phyloP scores from a whole-genome alignment of 2,113 vertebrate genomes.

The Perca flavescens region DNA sequence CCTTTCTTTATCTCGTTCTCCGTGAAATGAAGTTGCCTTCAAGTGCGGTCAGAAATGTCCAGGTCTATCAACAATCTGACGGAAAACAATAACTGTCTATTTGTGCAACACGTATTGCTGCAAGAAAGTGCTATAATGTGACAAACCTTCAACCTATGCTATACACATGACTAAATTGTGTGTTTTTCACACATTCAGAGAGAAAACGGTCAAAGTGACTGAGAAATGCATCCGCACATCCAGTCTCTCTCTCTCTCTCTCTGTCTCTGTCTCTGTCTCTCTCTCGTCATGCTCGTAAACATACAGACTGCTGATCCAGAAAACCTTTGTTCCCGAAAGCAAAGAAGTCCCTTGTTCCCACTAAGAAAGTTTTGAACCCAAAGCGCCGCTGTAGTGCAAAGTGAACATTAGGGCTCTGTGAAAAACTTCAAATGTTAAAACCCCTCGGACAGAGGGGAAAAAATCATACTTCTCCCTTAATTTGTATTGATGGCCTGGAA shows the following conservation, averaged over 20 bases:
- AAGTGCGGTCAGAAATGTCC: too few relatives aligned
- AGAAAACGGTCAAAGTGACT: neutral
- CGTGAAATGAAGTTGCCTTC: too few relatives aligned
- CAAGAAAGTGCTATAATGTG: too few relatives aligned
- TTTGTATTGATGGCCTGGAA: slow-evolving; percentile 98
- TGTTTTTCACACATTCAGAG: neutral
- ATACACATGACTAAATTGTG: too few relatives aligned
- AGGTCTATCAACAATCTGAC: too few relatives aligned
- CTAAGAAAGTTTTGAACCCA: slow-evolving; percentile 54
- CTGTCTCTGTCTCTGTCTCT: too few relatives aligned
- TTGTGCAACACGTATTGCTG: too few relatives aligned
- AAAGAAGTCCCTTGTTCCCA: neutral
- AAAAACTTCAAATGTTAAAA: slow-evolving; percentile 77
- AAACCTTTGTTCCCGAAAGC: neutral
- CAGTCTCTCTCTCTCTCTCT: too few relatives aligned
- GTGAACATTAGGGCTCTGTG: slow-evolving; percentile 15
- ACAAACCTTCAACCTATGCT: neutral
- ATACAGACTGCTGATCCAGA: neutral
- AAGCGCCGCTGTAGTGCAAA: slow-evolving; percentile 18
- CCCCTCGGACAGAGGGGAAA: slow-evolving; percentile 53
- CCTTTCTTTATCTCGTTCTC: too few relatives aligned
- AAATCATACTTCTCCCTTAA: slow-evolving; percentile 92
- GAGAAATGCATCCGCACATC: neutral
- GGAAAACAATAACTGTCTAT: too few relatives aligned
- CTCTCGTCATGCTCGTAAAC: neutral